Evolutionary conservation across 2,797 vertebrate genomes (phyloP).

Genomic region (Alauda arvensis): DNA sequence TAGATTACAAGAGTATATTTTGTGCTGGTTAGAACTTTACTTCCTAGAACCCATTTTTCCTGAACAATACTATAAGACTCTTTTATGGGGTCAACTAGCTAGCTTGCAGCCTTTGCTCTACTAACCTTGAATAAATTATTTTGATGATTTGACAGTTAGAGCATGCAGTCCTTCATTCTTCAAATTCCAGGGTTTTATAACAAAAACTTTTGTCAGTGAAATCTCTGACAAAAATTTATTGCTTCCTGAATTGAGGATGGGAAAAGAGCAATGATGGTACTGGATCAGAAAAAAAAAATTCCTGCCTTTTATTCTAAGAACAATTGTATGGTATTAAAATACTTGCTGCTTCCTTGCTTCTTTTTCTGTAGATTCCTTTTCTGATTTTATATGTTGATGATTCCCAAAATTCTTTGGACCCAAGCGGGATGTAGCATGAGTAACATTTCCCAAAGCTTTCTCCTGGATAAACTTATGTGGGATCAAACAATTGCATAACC

Average conservation of each 20-base stretch:
- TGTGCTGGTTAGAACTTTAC: slow-evolving; percentile 84
- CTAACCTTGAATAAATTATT: slow-evolving; percentile 14
- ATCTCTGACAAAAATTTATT: slow-evolving; percentile 35
- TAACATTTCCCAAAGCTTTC: background rate
- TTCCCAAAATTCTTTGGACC: background rate
- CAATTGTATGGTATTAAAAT: background rate
- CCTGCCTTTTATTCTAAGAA: background rate
- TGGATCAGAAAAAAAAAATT: background rate
- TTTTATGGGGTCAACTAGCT: background rate
- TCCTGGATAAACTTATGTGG: background rate
- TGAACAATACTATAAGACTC: background rate
- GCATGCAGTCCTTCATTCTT: slow-evolving; percentile 26
- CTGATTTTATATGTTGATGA: background rate
- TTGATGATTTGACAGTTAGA: slow-evolving; percentile 34
- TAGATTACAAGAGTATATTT: slow-evolving; percentile 87
- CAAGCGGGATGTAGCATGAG: fast-evolving
- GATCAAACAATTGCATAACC: background rate
- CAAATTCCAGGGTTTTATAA: slow-evolving; percentile 44
- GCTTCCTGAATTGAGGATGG: slow-evolving; percentile 44
- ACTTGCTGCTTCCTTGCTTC: background rate
- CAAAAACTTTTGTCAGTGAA: slow-evolving; percentile 44
- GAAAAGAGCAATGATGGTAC: slow-evolving; percentile 2
- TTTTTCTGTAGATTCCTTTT: background rate
- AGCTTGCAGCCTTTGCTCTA: background rate
- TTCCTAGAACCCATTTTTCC: slow-evolving; percentile 20